Evolutionary conservation across 2,888 invertebrate genomes (phyloP), one percentile per base, ranked within the genome.

Genomic region (Drosophila eohydei): DNA sequence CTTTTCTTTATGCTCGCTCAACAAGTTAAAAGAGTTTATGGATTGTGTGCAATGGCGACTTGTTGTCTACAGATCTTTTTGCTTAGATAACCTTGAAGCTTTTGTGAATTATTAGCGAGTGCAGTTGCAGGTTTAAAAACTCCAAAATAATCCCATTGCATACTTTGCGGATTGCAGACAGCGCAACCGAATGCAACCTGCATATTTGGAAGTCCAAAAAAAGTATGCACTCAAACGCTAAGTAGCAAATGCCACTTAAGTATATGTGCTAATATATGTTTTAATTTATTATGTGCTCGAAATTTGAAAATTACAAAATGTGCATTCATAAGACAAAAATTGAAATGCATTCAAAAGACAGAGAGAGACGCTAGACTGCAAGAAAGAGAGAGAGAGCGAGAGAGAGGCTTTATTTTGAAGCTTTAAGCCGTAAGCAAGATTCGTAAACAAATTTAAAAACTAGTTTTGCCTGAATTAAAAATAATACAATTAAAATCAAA

Each of bases 381-480:
- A 2, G 7, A 6, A 7, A 30, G 48, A 48, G 46, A 7, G 28
- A 2, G 21, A 28, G 8, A 14, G 26, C 14, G 44, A 26, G 26
- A 48, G 46, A 30, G n/a, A 30, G 14, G 9, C 26, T 48, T 38
- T 51, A 54, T 38, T 40, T 52, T 28, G 8, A 26, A 52, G 51
- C 51, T 52, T 52, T 36, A 21, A 34, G 36, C 36, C 51, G 51
- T 26, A 34, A 52, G 36, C 51, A 21, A 52, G 34, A 52, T 36
- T 36, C 34, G 36, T 36, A 52, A 52, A 52, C 34, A 52, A 52
- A 52, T 36, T 52, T 36, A 26, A 21, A 52, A 52, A 52, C 51
- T 34, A 52, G 51, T 52, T 52, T 52, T 52, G 51, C 51, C 34
- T 52, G 51, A 52, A 52, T 52, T 36, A 52, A 52, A 52, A 52